Evolutionary conservation across 1,140 invertebrate genomes (phyloP).

Genomic region (Vanessa atalanta): DNA sequence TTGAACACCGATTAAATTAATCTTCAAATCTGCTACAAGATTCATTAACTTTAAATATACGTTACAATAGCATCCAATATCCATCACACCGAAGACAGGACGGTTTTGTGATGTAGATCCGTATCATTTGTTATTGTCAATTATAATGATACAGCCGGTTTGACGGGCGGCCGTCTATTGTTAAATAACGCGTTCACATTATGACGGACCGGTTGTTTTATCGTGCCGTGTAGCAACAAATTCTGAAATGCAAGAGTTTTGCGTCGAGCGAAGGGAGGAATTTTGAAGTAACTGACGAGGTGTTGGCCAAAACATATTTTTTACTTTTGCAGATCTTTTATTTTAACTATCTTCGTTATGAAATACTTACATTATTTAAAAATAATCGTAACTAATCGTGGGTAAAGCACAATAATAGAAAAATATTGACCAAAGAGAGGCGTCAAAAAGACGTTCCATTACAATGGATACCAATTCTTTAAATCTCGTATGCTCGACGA

Average conservation of each 20-base stretch:
- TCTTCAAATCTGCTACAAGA: conserved; percentile 28
- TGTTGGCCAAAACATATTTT: not conserved
- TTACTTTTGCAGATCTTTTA: not conserved
- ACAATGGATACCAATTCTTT: not conserved
- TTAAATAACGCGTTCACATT: conserved; percentile 18
- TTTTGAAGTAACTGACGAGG: no score
- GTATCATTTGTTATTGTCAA: conserved; percentile 75
- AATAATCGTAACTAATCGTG: not conserved
- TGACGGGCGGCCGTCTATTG: conserved; percentile 43
- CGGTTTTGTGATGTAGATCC: conserved; percentile 60
- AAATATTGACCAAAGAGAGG: not conserved
- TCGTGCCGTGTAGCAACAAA: not conserved
- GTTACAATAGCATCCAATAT: conserved; percentile 52
- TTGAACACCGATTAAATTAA: conserved; percentile 19
- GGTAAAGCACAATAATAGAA: not conserved
- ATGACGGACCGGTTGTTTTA: conserved; percentile 19
- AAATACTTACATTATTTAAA: not conserved
- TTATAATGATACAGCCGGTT: conserved; percentile 64
- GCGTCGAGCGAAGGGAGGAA: no score
- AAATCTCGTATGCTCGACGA: not conserved
- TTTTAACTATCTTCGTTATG: not conserved
- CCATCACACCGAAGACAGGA: conserved; percentile 55
- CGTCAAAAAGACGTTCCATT: not conserved
- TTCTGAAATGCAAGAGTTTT: no score
- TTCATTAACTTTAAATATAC: conserved; percentile 47